These are phyloP conservation scores for Epizoanthus scotinus DNA, from an alignment of 92 coral and sea anemone genomes.

Conservation along the genomic window DNA sequence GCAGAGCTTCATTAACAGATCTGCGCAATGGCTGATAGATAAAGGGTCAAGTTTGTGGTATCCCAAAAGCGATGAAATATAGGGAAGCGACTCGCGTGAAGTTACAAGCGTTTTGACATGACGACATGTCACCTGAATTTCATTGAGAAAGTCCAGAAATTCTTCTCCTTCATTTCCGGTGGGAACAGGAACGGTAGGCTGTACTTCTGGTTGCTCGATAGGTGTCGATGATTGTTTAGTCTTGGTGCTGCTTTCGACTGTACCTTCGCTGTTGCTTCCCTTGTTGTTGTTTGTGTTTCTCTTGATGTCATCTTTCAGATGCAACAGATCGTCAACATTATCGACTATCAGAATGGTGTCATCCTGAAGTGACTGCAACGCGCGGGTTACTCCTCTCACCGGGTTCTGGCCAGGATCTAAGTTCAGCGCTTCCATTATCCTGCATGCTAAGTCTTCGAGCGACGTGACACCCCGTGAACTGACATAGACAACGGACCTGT, in stretches of 20 bases:
- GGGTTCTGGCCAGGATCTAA: conserved; percentile 43
- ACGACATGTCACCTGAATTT: conserved; percentile 8
- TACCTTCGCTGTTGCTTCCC: too few species aligned
- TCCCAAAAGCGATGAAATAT: conserved; percentile 13
- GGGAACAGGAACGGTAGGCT: neutral
- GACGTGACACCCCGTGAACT: conserved; percentile 44
- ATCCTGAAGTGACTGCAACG: conserved; percentile 15
- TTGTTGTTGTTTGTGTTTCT: too few species aligned
- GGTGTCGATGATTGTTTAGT: neutral
- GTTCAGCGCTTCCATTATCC: conserved; percentile 35
- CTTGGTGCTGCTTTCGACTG: neutral
- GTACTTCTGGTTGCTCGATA: neutral
- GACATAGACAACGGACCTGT: conserved; percentile 40
- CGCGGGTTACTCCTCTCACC: conserved; percentile 2
- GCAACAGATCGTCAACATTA: conserved; percentile 44
- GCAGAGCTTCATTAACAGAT: conserved; percentile 25
- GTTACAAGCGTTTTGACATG: conserved; percentile 53
- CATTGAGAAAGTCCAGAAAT: conserved; percentile 25
- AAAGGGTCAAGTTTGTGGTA: conserved; percentile 6
- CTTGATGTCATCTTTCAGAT: neutral
- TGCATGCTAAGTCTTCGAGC: conserved; percentile 44
- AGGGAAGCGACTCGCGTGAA: conserved; percentile 36
- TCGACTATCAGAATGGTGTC: conserved; percentile 35
- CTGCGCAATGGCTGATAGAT: neutral
- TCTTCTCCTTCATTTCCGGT: neutral